Evolutionary conservation across 2,888 invertebrate species (phyloP).

Genomic region (Yponomeuta sedellus): DNA sequence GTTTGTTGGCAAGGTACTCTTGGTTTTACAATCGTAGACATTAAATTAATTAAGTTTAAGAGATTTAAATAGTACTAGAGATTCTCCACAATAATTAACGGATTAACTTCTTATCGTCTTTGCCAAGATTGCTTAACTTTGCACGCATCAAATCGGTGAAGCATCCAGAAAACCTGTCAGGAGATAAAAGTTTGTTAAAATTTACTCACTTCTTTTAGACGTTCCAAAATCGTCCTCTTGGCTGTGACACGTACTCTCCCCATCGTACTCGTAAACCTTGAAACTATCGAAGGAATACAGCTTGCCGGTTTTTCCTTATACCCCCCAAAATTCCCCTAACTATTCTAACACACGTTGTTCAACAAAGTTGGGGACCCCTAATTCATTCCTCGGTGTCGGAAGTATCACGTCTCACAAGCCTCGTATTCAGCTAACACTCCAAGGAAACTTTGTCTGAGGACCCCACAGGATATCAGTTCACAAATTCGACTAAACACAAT

Average conservation of each 20-base stretch:
- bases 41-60: too few relatives aligned
- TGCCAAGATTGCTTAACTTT: too few relatives aligned
- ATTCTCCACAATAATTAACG: not conserved
- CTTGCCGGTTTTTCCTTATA: constrained; percentile 52
- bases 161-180: too few relatives aligned
- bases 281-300: constrained; percentile 75
- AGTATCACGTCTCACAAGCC: constrained; percentile 6
- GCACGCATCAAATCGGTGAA: too few relatives aligned
- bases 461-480: constrained; percentile 7
- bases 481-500: constrained; percentile 9
- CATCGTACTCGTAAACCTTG: constrained; percentile 71
- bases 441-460: constrained; percentile 5
- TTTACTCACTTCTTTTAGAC: constrained; percentile 59
- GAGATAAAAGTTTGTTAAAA: not conserved
- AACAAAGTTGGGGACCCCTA: constrained; percentile 19
- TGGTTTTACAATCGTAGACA: too few relatives aligned
- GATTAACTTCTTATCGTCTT: not conserved
- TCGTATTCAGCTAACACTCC: not conserved
- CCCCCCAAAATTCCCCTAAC: constrained; percentile 28
- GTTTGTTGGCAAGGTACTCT: too few relatives aligned
- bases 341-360: constrained; percentile 17
- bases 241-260: constrained; percentile 57
- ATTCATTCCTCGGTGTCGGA: constrained; percentile 16
- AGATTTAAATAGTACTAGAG: too few relatives aligned
- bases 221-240: constrained; percentile 64